Evolutionary conservation across 2,888 invertebrate species (phyloP).

Genomic region (Apocheima hispidaria): DNA sequence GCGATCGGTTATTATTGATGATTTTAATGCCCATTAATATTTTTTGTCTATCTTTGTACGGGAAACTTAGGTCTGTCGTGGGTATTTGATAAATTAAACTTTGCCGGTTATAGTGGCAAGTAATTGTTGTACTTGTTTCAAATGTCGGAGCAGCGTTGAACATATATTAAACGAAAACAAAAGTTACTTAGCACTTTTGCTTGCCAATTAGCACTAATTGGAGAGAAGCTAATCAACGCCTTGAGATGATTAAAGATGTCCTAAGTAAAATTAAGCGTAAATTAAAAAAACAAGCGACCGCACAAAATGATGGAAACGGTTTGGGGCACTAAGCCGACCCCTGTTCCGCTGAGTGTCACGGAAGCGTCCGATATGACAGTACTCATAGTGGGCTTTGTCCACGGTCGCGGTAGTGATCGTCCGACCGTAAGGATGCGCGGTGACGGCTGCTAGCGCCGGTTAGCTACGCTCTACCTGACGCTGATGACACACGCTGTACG

Average conservation of each 20-base stretch:
- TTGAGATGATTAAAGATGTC: not conserved
- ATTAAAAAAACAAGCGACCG: not conserved
- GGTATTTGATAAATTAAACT: not conserved
- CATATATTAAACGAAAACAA: too few relatives aligned
- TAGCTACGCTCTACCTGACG: constrained; percentile 67
- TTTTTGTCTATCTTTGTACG: not conserved
- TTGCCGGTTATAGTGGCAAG: too few relatives aligned
- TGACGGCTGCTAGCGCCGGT: constrained; percentile 73
- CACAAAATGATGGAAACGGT: constrained; percentile 4
- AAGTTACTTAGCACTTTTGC: too few relatives aligned
- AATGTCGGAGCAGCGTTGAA: too few relatives aligned
- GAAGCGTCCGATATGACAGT: constrained; percentile 13
- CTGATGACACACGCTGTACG: constrained; percentile 35
- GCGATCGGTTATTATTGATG: too few relatives aligned
- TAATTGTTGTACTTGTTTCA: too few relatives aligned
- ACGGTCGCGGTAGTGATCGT: constrained; percentile 51
- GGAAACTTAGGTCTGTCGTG: not conserved
- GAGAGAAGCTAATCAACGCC: not conserved
- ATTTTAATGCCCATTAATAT: too few relatives aligned
- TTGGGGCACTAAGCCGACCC: constrained; percentile 14
- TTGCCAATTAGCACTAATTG: too few relatives aligned
- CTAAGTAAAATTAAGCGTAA: not conserved
- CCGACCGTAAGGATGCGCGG: constrained; percentile 66
- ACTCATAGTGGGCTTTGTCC: constrained; percentile 10
- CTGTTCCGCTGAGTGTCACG: constrained; percentile 4